Evolutionary conservation across 1,140 invertebrate species (phyloP).

Genomic region (Magallana ariakensis): DNA sequence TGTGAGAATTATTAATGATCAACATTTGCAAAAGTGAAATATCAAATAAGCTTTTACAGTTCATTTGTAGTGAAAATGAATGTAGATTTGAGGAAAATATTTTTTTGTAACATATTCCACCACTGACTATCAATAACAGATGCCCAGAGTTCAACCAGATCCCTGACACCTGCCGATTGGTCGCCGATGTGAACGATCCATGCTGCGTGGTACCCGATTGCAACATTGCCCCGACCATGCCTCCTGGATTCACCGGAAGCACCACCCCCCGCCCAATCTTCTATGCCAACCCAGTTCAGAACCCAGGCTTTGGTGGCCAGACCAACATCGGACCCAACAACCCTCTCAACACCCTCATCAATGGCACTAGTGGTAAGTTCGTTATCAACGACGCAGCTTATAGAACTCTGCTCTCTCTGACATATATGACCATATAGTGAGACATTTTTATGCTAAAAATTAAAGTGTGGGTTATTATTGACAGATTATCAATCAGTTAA

Average conservation of each 20-base stretch:
- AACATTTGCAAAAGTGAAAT: background rate
- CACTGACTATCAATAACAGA: slow-evolving; percentile 47
- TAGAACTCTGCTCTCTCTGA: too few species aligned
- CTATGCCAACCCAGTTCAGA: slow-evolving; percentile 22
- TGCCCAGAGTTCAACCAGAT: slow-evolving; percentile 64
- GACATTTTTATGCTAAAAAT: too few species aligned
- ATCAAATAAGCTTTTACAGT: background rate
- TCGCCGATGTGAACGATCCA: slow-evolving; percentile 59
- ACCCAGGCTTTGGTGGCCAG: slow-evolving; percentile 49
- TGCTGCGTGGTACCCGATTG: slow-evolving; percentile 67
- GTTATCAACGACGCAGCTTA: too few species aligned
- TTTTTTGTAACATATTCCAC: background rate
- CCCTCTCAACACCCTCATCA: slow-evolving; percentile 41
- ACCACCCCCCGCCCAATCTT: slow-evolving; percentile 42
- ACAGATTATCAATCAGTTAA: too few species aligned
- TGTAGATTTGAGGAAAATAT: background rate
- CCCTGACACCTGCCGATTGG: slow-evolving; percentile 56
- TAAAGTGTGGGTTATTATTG: too few species aligned
- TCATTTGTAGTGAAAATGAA: background rate
- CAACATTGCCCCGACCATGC: slow-evolving; percentile 55
- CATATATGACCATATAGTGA: too few species aligned
- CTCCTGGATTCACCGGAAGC: slow-evolving; percentile 40
- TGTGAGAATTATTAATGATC: background rate
- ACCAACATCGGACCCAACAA: slow-evolving; percentile 46
- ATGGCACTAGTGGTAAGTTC: slow-evolving; percentile 3